A percentile compares a stretch with the other conserved stretches of the same genome.
Evolutionary conservation across 2,888 invertebrate genomes (phyloP).

Genomic region (Odontocerum albicorne): DNA sequence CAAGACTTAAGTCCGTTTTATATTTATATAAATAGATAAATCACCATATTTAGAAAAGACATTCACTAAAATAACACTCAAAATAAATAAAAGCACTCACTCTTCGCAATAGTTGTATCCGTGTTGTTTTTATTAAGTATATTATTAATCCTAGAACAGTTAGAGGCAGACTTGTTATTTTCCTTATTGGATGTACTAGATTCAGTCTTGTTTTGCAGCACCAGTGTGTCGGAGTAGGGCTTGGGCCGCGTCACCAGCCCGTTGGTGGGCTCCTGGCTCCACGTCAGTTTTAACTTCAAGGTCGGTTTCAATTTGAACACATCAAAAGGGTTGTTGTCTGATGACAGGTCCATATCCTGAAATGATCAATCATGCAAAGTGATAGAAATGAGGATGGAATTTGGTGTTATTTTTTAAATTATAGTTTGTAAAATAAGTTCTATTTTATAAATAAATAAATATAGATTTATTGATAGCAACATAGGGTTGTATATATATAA

Average conservation of each 20-base stretch:
- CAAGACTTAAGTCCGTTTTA: too few relatives aligned
- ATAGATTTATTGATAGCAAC: too few relatives aligned
- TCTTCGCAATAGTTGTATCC: conserved; percentile 41
- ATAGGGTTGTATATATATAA: too few relatives aligned
- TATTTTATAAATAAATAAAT: too few relatives aligned
- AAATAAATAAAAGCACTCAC: conserved; percentile 25
- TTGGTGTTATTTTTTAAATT: too few relatives aligned
- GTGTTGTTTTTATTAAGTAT: conserved; percentile 44
- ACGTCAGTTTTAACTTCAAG: conserved; percentile 81
- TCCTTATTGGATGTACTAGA: conserved; percentile 43
- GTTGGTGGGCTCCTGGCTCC: conserved; percentile 75
- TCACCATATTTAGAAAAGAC: not conserved
- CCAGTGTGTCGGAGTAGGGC: conserved; percentile 43
- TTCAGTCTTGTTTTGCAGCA: conserved; percentile 42
- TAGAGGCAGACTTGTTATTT: conserved; percentile 42
- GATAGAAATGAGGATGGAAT: not conserved
- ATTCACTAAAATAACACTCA: not conserved
- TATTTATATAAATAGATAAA: too few relatives aligned
- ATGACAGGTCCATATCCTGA: conserved; percentile 50
- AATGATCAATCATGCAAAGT: too few relatives aligned
- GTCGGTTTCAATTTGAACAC: conserved; percentile 78
- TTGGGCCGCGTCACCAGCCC: conserved; percentile 68
- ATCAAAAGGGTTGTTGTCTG: conserved; percentile 66
- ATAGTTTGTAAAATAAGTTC: too few relatives aligned
- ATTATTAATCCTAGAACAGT: conserved; percentile 40